A percentile compares a stretch with the other conserved stretches of the same genome.
phyloP scores from a whole-genome alignment of 2,797 vertebrate species.

The Lepilemur ruficaudatus region DNA sequence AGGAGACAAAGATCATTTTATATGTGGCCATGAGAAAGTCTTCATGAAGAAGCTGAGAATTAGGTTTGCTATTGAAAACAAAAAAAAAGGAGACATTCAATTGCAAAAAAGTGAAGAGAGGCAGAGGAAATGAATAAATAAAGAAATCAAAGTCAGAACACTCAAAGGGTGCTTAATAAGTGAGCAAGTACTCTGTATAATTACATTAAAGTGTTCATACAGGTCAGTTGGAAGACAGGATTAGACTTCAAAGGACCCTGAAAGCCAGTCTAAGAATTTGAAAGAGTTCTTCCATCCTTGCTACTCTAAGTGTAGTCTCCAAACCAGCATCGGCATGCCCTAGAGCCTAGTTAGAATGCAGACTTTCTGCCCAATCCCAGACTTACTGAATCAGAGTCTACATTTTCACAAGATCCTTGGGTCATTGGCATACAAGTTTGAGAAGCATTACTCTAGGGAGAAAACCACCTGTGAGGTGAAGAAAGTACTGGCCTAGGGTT shows the following conservation, averaged over 20 bases:
- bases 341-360: not conserved
- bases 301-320: not conserved
- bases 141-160: not conserved
- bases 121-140: not conserved
- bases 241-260: not conserved
- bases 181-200: not conserved
- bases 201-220: not conserved
- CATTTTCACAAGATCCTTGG: not conserved
- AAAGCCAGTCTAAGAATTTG: not conserved
- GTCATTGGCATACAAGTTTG: not conserved
- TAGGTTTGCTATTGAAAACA: not conserved
- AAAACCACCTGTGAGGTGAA: not conserved
- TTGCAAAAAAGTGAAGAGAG: not conserved
- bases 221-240: not conserved
- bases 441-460: not conserved
- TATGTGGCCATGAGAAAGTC: not conserved
- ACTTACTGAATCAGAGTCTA: not conserved
- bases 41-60: not conserved
- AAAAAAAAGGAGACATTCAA: not conserved
- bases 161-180: not conserved
- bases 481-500: not conserved
- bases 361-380: not conserved
- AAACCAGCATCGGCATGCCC: not conserved
- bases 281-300: not conserved
- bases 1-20: not conserved